Evolutionary conservation across 2,797 vertebrate genomes (phyloP), one percentile per base, ranked within the genome.

Genomic region (Eleutherodactylus coqui): DNA sequence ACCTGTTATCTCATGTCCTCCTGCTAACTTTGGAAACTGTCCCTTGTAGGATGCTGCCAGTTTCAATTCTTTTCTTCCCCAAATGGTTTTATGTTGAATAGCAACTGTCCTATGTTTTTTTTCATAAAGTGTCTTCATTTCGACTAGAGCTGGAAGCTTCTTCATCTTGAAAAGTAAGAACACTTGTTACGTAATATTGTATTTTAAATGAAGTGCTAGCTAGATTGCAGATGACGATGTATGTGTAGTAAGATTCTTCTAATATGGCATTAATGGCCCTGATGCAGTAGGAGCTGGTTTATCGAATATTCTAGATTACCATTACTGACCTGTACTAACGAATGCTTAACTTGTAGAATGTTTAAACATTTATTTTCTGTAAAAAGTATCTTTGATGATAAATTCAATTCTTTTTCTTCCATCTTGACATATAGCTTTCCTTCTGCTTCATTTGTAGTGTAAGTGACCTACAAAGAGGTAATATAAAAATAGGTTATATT

Each of bases 61-160:
- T 75, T 90, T 91, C 67, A 94, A 32, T 88, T 96, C 93, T 88
- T 91, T 92, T 75, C 91, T 93, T 1, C 93, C 94, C 95, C 95
- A 96, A 70, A 94, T 82, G 0, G 93, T 88, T 38, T 76, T 51
- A 80, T 97, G 96, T 24, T 90, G 92, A 82, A 97, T 76, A 24
- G 86, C 27, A 43, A 51, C 90, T 73, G 91, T 94, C 90, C 92
- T 93, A 75, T 89, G 93, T 34, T 86, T 89, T 75, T 88, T 86
- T 78, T 94, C 89, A 16, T 93, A 96, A 58, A 72, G 49, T 0
- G 92, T 94, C 88, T 88, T 92, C 47, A 95, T 87, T 16, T 92
- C 55, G 36, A 96, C 82, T 3, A 90, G 90, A 83, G 90, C 90
- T 53, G 97, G 96, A 24, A 97, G 83, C 2, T 77, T 83, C 80